phyloP scores from a whole-genome alignment of 2,113 vertebrate species.

The Irena cyanogastra region DNA sequence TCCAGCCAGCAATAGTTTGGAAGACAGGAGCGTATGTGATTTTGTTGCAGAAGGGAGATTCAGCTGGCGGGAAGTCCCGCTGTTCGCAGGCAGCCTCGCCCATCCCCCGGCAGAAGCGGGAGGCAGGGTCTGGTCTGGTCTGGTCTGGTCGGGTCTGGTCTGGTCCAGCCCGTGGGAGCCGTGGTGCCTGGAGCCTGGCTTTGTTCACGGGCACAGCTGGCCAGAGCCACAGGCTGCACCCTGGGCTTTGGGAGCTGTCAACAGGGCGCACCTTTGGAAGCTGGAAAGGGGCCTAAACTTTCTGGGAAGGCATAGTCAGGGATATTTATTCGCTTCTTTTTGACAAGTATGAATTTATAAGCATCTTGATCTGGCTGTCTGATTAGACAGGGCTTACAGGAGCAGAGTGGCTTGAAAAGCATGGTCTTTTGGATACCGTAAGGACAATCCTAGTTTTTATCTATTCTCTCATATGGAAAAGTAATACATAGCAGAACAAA shows the following conservation, averaged over 20 bases:
- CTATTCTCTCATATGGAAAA: not conserved
- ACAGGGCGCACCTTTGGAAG: not conserved
- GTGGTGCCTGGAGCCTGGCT: not conserved
- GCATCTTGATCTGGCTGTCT: not conserved
- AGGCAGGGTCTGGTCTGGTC: not conserved
- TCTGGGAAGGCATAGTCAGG: not conserved
- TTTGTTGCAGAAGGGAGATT: not conserved
- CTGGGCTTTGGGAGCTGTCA: not conserved
- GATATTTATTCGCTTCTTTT: not conserved
- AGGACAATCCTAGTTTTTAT: not conserved
- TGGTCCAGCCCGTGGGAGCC: fast-evolving
- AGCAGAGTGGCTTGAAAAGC: not conserved
- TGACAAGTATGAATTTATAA: not conserved
- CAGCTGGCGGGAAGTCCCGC: not conserved
- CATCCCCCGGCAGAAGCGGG: fast-evolving
- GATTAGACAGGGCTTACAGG: not conserved
- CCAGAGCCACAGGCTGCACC: not conserved
- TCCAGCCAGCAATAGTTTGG: not conserved
- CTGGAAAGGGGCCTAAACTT: not conserved
- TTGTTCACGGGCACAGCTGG: not conserved
- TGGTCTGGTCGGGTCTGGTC: not conserved
- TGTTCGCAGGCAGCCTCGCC: not conserved
- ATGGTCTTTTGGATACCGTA: not conserved
- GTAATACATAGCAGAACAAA: not conserved
- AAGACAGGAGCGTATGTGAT: not conserved